Base-by-base conservation (phyloP, 2,888 invertebrate species). In the Ichneumoninae sp. region DNA sequence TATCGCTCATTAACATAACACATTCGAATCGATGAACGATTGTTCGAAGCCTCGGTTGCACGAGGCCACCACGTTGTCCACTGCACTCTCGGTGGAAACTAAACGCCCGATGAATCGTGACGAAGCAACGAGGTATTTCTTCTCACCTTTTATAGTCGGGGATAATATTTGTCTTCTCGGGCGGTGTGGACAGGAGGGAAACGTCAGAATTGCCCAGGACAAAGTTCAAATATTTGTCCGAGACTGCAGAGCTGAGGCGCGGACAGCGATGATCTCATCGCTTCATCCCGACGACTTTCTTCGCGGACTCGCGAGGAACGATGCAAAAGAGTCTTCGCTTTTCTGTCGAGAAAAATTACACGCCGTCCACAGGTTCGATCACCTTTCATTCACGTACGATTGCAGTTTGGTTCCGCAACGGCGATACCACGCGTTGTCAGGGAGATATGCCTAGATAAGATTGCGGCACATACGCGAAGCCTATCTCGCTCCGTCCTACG, bases 401-500 rank as follows among this genome's bases (percentile, higher is more conserved):
- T 54, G 63, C 36, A 60, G 54, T 16, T 66, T 33, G n/a, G 44
- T 71, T 60, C 36, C 26, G 57, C 63, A 44, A 22, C 57, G 65
- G 60, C 26, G 63, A 77, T 86, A 80, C 54, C 73, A 52, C 71
- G 71, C 81, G 79, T 83, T 71, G 79, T 71, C 74, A 73, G 57
- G 71, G 77, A 89, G 92, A 92, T 91, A 92, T 88, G 88, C 80
- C 76, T 70, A 87, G 92, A 92, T 92, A 92, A 92, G 92, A 92
- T 92, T 90, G 90, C 50, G 19, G 19, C 63, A 19, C 57, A 47
- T 3, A 52, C 44, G 81, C 22, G 26, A 57, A 13, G 57, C 66
- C 60, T 68, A 26, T 54, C 19, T 74, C 80, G 47, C 44, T 44
- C 65, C 57, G 22, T 26, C 19, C 50, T 65, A 76, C 52, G 69